Base-by-base conservation (phyloP, 2,113 vertebrate species). In the Castor canadensis region DNA sequence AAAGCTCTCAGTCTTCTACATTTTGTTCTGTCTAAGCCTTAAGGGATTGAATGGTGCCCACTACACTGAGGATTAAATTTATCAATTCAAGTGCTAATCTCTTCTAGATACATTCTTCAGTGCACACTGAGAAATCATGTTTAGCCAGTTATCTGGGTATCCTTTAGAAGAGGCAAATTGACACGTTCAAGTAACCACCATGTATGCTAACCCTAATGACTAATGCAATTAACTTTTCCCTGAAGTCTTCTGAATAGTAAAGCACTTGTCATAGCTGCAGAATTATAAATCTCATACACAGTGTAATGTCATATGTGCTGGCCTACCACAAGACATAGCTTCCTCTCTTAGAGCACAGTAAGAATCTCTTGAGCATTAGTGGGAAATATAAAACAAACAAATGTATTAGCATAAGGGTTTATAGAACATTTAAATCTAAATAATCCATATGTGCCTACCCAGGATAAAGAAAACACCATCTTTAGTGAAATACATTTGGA, bases 231-330 rank as follows among this genome's bases (percentile, higher is more conserved):
- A 32, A 5, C 32, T 86, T 92, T 62, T 72, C 1, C 12, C 28
- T 64, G 3, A 9, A 35, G 60, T 24, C 5, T 38, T 77, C 69
- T 89, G 38, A 80, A 92, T 12, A 32, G 52, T 3, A 12, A 5
- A 13, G 0, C 5, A 17, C 5, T 43, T 60, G n/a, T 67, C 8
- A 9, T 1, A 28, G 13, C 24, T 43, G 40, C 2, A 43, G 43
- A 71, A 24, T 4, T 69, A 20, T 80, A 69, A 79, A 95, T n/a
- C 38, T 12, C 17, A 69, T 15, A 49, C 12, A 9, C 7, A 3
- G 1, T 8, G n/a, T 22, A 26, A 43, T 8, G 10, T 32, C 6
- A 32, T 1, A 0, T 58, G 2, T 47, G 12, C 16, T 67, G 22
- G 3, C 30, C 52, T 12, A 20, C 7, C 26, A 45, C 8, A 71